Base-by-base conservation (phyloP, 2,797 vertebrate species). In the Chaenodraco wilsoni region DNA sequence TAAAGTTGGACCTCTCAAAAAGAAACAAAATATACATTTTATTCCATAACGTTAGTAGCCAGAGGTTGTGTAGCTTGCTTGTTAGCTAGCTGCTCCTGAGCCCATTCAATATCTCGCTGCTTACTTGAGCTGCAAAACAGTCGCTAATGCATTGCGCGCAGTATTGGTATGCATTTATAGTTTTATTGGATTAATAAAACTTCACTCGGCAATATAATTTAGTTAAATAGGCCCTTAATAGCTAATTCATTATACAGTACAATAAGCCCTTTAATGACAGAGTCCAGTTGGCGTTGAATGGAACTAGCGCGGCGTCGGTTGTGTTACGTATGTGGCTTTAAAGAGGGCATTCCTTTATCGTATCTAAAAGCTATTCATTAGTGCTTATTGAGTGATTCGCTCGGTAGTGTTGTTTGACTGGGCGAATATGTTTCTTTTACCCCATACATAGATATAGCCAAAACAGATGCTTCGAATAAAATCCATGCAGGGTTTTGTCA, bases 31-130 rank as follows among this genome's bases (percentile, higher is more conserved):
- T 14, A 19, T 15, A 13, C 9, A 50, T 64, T 57, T 78, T 37
- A 77, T 44, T 46, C 5, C 21, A 1, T 17, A 84, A 57, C 33
- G 56, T 61, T 45, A 27, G 19, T 40, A 69, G 48, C 60, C 61
- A 55, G 19, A 19, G 79, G 65, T 21, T 61, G 67, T 81, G 76
- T 81, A 69, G 80, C 78, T 67, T 43, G 86, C 70, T 48, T 19
- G 76, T 74, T 83, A 84, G 89, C 89, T 90, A 75, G 84, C 72
- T 46, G 70, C 31, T 51, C 64, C 72, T 74, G 72, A 76, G 78
- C 78, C 79, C 90, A 91, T 91, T 92, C 91, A 91, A 73, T 78
- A 61, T 66, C 55, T 75, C 44, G 62, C 65, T 64, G 68, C 55
- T 77, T 56, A 87, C 57, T 87, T 78, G 40, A 65, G 71, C 77